Base-by-base conservation (phyloP, 2,888 invertebrate species). In the Strigamia maritima region DNA sequence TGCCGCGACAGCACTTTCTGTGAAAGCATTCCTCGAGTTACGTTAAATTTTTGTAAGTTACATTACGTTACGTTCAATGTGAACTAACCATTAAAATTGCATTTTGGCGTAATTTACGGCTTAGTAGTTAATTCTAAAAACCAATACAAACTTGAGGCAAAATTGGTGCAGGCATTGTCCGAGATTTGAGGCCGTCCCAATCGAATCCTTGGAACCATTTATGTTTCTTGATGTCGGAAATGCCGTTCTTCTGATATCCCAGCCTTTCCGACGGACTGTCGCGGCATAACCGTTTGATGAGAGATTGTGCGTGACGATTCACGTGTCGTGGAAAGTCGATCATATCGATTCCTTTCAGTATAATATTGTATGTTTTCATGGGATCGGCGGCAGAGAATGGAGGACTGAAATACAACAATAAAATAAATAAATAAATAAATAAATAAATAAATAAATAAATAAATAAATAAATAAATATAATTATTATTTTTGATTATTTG, bases 141-240 rank as follows among this genome's bases (percentile, higher is more conserved):
- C 22, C 2, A n/a, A 2, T 7, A 14, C 74, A 54, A 54, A 94
- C 89, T 22, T 89, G 89, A 8, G 92, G 91, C 81, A 91, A 88
- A 65, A 93, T 89, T 0, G 94, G 93, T 2, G 95, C 92, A 79
- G 90, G 89, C 54, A 99, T 88, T 0, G 94, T 93, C 83, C 94
- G 90, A 84, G 92, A 92, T 81, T 93, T 90, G 31, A 99, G 88
- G 28, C 97, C 97, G 87, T 97, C 96, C 97, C 98, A 99, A 86
- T 98, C 97, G 88, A 99, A 99, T 76, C 97, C 97, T 85, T 98
- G 97, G 87, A 98, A 99, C 98, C 98, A 99, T 86, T 95, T 95
- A 88, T 99, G 97, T 86, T 97, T 97, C 85, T 97, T 95, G 85
- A 98, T 97, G 87, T 99, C 98, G 84, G 95, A 94, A 82, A 98